Percentiles rank a stretch among this genome's conserved stretches.
Conservation (phyloP, 2,797 vertebrate genomes). For the Enoplosus armatus region DNA sequence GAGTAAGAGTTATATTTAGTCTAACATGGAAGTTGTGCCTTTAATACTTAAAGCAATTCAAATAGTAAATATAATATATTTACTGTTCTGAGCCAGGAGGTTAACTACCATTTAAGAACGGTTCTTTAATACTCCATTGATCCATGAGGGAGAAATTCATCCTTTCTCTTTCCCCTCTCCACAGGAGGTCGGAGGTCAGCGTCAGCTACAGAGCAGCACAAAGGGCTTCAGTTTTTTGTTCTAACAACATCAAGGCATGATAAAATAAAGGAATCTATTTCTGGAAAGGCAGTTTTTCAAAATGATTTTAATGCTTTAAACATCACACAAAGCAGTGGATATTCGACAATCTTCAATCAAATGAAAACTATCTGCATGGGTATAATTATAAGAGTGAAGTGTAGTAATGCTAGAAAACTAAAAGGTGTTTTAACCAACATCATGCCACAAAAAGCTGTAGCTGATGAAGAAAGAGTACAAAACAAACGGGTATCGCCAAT, state of each 20-base stretch:
- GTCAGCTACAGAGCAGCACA: slow-evolving; percentile 8
- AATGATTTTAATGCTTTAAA: background rate
- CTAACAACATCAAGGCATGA: background rate
- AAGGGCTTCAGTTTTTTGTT: background rate
- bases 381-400: background rate
- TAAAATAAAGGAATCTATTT: background rate
- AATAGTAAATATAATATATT: no score
- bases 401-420: background rate
- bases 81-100: background rate
- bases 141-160: slow-evolving; percentile 15
- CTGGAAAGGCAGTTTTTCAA: background rate
- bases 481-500: background rate
- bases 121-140: slow-evolving; percentile 30
- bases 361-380: background rate
- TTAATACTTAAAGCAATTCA: slow-evolving; percentile 7
- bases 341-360: background rate
- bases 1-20: slow-evolving; percentile 7
- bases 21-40: slow-evolving; percentile 1
- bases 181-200: slow-evolving; percentile 38
- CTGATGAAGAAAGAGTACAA: background rate
- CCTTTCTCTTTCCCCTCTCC: slow-evolving; percentile 4
- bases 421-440: background rate
- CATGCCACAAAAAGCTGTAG: background rate
- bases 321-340: background rate
- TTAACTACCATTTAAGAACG: background rate